Evolutionary conservation across 2,888 invertebrate genomes (phyloP), one percentile per base, ranked within the genome.

Genomic region (Eupsilia transversa): DNA sequence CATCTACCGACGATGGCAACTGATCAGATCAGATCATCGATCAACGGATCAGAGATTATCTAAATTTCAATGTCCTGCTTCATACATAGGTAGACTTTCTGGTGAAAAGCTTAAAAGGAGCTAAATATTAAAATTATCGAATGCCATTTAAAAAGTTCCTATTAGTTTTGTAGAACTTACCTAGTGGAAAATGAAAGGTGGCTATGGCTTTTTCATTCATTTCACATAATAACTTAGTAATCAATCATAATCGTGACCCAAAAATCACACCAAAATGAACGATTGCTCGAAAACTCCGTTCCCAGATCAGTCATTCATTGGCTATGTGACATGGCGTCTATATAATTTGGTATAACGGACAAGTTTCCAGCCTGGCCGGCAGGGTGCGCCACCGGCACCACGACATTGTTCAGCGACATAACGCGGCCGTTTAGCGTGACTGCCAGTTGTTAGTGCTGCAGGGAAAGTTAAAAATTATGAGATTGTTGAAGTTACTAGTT

Each of bases 361-460:
- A 67, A 76, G 65, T 82, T 76, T 38, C 66, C 77, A 65, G 68
- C 2, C 4, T 20, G 60, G 23, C 52, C 67, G 59, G 73, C 81
- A 79, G 81, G 87, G 82, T 67, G 86, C 77, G 87, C 89, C 84
- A 85, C 79, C 43, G 82, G 84, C 86, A 46, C 75, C 77, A 79
- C 77, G 79, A 69, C 79, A 83, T 85, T 87, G 85, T 87, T 80
- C 87, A 83, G 83, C 75, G 89, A 87, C 79, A 84, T 74, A 79
- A 72, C 67, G 68, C 46, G 49, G 66, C 84, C 82, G 85, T 80
- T 89, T 88, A 88, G 79, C 77, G 74, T 84, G 83, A 82, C 87
- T 85, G 73, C 70, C 67, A 72, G 87, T 88, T 83, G 86, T 89
- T 89, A 88, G 61, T 88, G 91, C 79, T 69, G 64, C 82, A 4